Base-by-base conservation (phyloP, 2,888 invertebrate species). In the Leptopilina myrica region DNA sequence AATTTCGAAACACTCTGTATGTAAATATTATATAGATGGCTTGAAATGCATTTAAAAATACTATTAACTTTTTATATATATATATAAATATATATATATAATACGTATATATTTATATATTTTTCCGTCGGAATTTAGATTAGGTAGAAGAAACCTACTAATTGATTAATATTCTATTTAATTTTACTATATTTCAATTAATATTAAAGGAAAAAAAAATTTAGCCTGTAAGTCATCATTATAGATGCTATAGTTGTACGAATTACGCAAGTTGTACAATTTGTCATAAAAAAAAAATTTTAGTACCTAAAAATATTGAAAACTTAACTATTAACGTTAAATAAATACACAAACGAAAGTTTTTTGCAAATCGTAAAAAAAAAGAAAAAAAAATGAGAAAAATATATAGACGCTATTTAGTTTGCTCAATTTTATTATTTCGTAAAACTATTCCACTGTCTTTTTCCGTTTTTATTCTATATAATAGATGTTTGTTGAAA, bases 51-150 rank as follows among this genome's bases (percentile, higher is more conserved):
- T 88, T 88, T 88, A 86, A 87, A 33, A 83, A 90, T 87, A 86
- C 89, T 89, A 91, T 89, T 90, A 91, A 91, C 91, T 91, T 91
- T 91, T 91, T 91, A 91, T 91, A 91, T 91, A 91, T 91, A 62
- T 62, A 62, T 62, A 62, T 62, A 20, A 9, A 62, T 9, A 62
- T 62, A 62, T 20, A 62, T 62, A 62, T 62, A 62, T 62, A 62
- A 49, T 62, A 20, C 62, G 20, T 59, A 59, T 49, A 59, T 15
- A 59, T 59, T n/a, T 62, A 62, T 62, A 91, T 91, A 91, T 91
- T 91, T 91, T 91, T 91, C 89, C 91, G 91, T 91, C 91, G 90
- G 89, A 91, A 90, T 91, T 89, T 91, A 91, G 91, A 90, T 89
- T 91, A 90, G 90, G 89, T 91, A 91, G 86, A 46, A 46, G 11